These are phyloP conservation scores for Tetragnatha versicolor DNA, from an alignment of 1,140 invertebrate genomes.

Conservation along the genomic window DNA sequence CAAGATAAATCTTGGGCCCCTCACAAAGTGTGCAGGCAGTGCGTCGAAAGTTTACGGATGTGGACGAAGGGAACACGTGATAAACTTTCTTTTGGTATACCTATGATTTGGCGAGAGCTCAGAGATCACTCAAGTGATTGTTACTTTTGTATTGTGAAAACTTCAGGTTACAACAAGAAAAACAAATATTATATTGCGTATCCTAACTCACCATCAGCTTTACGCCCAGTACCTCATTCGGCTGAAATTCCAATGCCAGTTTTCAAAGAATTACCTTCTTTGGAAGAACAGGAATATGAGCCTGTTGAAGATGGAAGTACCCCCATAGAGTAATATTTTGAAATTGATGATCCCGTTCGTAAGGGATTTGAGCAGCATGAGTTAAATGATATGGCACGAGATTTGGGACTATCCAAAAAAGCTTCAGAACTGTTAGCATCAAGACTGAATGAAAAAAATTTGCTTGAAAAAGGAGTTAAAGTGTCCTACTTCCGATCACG, in stretches of 20 bases:
- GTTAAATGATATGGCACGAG: background rate
- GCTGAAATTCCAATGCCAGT: background rate
- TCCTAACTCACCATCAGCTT: conserved; percentile 10
- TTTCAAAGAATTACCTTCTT: background rate
- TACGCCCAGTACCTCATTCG: background rate
- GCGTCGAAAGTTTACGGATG: background rate
- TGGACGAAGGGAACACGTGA: background rate
- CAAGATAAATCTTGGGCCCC: conserved; percentile 7
- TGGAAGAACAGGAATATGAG: background rate
- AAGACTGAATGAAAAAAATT: background rate
- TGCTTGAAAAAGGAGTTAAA: background rate
- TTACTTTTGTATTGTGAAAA: conserved; percentile 1
- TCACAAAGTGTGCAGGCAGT: too few relatives aligned
- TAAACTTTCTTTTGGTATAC: background rate
- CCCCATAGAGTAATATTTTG: background rate
- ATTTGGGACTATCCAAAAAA: background rate
- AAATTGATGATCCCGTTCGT: background rate
- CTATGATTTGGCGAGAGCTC: conserved; percentile 19
- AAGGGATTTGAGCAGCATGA: background rate
- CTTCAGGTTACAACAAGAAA: background rate
- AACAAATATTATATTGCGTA: background rate
- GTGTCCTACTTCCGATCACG: background rate
- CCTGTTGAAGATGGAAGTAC: background rate
- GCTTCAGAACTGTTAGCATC: background rate
- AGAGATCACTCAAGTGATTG: background rate